Percentiles rank a stretch among this genome's conserved stretches.
These are phyloP conservation scores for Cataglyphis rosenhaueri DNA, from an alignment of 2,888 invertebrate species.

Conservation along the genomic window DNA sequence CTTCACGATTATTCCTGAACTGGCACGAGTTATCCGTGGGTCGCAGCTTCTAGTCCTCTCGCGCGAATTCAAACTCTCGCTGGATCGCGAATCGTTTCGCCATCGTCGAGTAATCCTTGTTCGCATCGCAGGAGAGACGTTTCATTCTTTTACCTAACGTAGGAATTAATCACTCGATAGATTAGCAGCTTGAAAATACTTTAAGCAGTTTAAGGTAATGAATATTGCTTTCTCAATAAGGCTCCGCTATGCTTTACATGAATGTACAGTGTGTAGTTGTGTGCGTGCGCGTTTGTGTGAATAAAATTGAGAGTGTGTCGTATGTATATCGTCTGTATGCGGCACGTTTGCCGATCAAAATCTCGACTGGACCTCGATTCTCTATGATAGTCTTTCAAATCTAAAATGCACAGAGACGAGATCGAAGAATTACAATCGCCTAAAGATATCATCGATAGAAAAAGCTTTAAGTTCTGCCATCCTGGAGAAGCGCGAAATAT, in stretches of 20 bases:
- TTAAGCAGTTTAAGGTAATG: conserved; percentile 73
- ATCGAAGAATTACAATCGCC: conserved; percentile 41
- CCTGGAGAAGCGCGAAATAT: conserved; percentile 26
- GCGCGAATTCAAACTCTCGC: conserved; percentile 21
- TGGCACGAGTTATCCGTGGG: conserved; percentile 60
- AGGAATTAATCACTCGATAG: conserved; percentile 72
- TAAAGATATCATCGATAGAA: conserved; percentile 43
- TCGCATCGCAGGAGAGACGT: conserved; percentile 19
- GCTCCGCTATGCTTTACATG: conserved; percentile 80
- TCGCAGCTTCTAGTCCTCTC: conserved; percentile 24
- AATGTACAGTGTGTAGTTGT: conserved; percentile 70
- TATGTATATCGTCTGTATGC: not conserved
- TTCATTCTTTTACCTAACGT: conserved; percentile 55
- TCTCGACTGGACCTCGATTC: conserved; percentile 37
- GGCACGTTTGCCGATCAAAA: conserved; percentile 28
- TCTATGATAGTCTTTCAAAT: conserved; percentile 3
- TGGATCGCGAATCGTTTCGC: conserved; percentile 33
- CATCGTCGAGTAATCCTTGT: conserved; percentile 16
- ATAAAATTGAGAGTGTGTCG: not conserved
- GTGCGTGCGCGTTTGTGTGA: conserved; percentile 27
- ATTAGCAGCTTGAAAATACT: conserved; percentile 77
- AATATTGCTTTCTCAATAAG: conserved; percentile 84
- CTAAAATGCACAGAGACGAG: conserved; percentile 41
- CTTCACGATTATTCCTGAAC: conserved; percentile 20
- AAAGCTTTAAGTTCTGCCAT: conserved; percentile 51